Base-by-base conservation (phyloP, 2,888 invertebrate species). In the Caenorhabditis japonica region DNA sequence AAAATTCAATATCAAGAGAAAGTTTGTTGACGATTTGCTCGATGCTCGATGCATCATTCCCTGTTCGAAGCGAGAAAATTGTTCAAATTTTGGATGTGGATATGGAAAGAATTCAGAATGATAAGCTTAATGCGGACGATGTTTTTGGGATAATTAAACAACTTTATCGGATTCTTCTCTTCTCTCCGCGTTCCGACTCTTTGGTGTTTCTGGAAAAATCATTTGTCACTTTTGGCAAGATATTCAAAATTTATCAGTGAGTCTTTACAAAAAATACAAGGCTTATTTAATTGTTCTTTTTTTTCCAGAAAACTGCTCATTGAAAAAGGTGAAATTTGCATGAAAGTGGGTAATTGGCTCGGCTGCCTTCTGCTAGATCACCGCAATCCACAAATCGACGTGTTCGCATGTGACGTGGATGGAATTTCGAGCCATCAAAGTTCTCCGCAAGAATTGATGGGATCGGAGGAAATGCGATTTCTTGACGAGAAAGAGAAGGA, bases 161-260 rank as follows among this genome's bases (percentile, higher is more conserved):
- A 47, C 76, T 85, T 23, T 85, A 83, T 41, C 79, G 85, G n/a
- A 73, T 82, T 39, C 55, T 85, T 4, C 62, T 85, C 3, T 85
- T 85, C 51, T 68, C 77, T 1, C 64, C 81, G 15, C 80, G 81
- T 2, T 51, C 77, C 2, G 84, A 84, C 30, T 59, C 76, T 0
- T 51, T 71, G 5, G 43, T 52, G 3, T 75, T 82, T 33, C 55
- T 82, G 4, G 80, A 82, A 21, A 68, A 72, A 41, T 62, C 75
- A 3, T 79, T 75, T 36, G 4, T 78, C 7, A 71, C 73, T 3
- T 58, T 70, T 33, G 49, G 52, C 23, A 56, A 59, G n/a, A 41
- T 56, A 1, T 62, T 49, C n/a, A 30, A 33, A 8, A 36, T 39
- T 17, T 68, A 68, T 58, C 27, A 46, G 61, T 55, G 33, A 53